Percentiles rank a stretch among this genome's conserved stretches.
Conservation (phyloP, 2,113 vertebrate genomes). For the Puffinus mauretanicus region DNA sequence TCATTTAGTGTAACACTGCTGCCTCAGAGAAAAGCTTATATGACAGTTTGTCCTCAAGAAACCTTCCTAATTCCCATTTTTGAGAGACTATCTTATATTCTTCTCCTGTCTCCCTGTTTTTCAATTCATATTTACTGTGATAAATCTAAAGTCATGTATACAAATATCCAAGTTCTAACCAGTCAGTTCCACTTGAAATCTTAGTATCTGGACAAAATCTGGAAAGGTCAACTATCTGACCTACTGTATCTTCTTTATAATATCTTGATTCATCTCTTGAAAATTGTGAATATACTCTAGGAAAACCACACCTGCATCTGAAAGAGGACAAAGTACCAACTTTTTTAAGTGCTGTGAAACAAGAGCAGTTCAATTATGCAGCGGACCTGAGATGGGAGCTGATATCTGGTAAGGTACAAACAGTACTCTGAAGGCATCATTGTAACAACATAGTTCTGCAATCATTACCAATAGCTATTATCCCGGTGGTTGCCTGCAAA, state of each 20-base stretch:
- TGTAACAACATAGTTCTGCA: not conserved
- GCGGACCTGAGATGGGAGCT: not conserved
- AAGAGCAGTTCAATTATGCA: not conserved
- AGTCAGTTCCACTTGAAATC: not conserved
- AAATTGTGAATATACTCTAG: not conserved
- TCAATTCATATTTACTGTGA: not conserved
- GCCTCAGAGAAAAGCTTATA: not conserved
- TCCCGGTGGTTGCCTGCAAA: fast-evolving
- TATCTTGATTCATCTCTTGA: not conserved
- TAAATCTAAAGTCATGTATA: not conserved
- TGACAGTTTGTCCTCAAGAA: not conserved
- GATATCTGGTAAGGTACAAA: not conserved
- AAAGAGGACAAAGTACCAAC: not conserved
- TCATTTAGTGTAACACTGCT: not conserved
- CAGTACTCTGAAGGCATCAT: not conserved
- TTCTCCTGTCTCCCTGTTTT: not conserved
- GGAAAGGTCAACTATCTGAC: not conserved
- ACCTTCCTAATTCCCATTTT: not conserved
- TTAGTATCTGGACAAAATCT: not conserved
- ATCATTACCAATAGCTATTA: not conserved
- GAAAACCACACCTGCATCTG: not conserved
- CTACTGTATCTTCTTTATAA: not conserved
- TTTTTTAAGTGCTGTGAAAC: not conserved
- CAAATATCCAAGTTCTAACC: not conserved
- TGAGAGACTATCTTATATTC: not conserved